Evolutionary conservation across 92 coral and sea anemone species (phyloP), one percentile per base, ranked within the genome.

Genomic region (Zoanthus gigantus): DNA sequence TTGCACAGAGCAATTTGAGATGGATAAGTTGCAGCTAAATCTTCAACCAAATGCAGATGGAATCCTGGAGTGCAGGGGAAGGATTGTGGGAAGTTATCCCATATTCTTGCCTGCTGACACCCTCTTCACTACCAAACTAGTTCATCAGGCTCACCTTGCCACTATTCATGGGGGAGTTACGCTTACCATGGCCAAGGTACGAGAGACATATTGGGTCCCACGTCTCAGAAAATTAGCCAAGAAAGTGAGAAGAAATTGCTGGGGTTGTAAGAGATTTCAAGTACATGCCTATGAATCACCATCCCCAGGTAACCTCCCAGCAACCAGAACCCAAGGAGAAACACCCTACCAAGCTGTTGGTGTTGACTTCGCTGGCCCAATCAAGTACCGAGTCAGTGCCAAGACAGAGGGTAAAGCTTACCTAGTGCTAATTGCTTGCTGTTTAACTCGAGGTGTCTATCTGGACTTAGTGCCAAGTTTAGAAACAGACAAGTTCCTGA

Each of bases 321-420:
- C 16, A 18, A 32, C 37, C 31, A 13, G 73, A n/a, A 68, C 73
- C 45, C 1, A 8, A 29, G 74, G 74, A 29, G 15, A 69, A 7
- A 69, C 44, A 4, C 44, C 74, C 37, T 69, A 9, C 45, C 44
- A 69, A 29, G 45, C 74, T 13, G 45, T 77, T 30, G 82, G 66
- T 7, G 47, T 65, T 14, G 61, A 82, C 58, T 66, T 67, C 46
- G 86, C 58, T 0, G 76, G 86, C 10, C 86, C 86, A 61, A 82
- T 82, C 23, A 82, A 67, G 76, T 82, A 63, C 32, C 86, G 75
- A 66, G 13, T 82, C 86, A 82, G 31, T 0, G 18, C 74, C 7
- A 82, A 66, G 44, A 67, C 54, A 66, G 50, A 61, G 47, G 76
- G 77, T 42, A 73, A 73, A 18, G 77, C 77, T 1, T 73, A 73